These are phyloP conservation scores for Bugula neritina DNA, from an alignment of 2,888 invertebrate species.

Conservation along the genomic window DNA sequence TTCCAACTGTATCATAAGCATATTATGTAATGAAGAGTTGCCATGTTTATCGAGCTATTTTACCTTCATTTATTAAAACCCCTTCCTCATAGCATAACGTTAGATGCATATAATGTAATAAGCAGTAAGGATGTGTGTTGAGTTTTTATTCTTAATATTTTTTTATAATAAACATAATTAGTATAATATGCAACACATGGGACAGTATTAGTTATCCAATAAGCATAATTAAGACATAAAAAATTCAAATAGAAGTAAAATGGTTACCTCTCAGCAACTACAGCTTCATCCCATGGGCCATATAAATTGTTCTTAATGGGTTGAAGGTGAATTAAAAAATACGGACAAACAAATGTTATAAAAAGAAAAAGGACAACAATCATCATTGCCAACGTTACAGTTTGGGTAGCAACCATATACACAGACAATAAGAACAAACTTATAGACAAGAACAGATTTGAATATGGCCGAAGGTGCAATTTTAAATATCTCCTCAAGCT, in stretches of 20 bases:
- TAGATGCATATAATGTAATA: no score
- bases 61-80: no score
- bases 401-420: constrained; percentile 35
- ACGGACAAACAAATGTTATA: constrained; percentile 54
- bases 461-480: background rate
- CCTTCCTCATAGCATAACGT: no score
- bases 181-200: no score
- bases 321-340: constrained; percentile 52
- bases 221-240: no score
- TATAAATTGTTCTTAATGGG: constrained; percentile 69
- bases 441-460: background rate
- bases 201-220: no score
- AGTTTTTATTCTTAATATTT: no score
- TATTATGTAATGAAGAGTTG: no score
- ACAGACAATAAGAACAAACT: constrained; percentile 32
- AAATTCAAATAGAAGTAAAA: background rate
- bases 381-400: constrained; percentile 37
- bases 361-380: constrained; percentile 45
- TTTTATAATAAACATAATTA: no score
- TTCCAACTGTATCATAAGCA: no score
- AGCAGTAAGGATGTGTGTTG: background rate
- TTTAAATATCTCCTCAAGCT: constrained; percentile 59
- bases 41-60: no score
- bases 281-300: constrained; percentile 96
- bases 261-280: constrained; percentile 3